Percentiles rank a stretch among this genome's conserved stretches.
phyloP scores from a whole-genome alignment of 92 coral and sea anemone species.

The Zoanthus sociatus region DNA sequence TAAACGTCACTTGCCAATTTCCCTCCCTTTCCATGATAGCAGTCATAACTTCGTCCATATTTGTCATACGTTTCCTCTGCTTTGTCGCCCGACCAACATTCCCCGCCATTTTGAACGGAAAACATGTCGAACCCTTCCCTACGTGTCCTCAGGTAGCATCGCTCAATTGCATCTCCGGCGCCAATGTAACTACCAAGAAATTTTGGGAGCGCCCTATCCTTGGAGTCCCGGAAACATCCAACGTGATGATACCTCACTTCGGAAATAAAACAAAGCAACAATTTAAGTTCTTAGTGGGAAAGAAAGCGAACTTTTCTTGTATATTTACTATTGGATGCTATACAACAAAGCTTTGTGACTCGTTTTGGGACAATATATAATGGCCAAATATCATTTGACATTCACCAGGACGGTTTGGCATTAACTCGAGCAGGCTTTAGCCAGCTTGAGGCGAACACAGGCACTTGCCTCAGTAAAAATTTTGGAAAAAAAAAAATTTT shows the following conservation, averaged over 20 bases:
- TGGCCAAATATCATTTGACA: no score
- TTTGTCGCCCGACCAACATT: constrained; percentile 12
- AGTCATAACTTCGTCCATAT: constrained; percentile 15
- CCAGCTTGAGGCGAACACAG: no score
- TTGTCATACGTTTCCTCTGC: neutral
- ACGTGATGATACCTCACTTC: constrained; percentile 31
- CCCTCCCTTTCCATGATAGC: constrained; percentile 38
- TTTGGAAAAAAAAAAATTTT: no score
- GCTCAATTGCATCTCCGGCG: constrained; percentile 38
- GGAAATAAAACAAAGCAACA: neutral
- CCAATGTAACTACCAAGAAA: constrained; percentile 19
- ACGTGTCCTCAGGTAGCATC: constrained; percentile 12
- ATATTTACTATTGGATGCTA: no score
- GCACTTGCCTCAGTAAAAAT: no score
- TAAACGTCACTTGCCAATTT: constrained; percentile 25
- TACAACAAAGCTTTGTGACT: no score
- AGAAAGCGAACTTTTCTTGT: neutral
- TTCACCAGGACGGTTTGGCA: no score
- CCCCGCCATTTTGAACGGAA: constrained; percentile 30
- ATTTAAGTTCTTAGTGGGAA: neutral
- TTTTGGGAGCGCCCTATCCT: neutral
- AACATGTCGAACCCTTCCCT: constrained; percentile 3
- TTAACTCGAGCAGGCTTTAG: no score
- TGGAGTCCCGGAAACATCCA: constrained; percentile 15
- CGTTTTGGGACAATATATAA: no score